A percentile compares a stretch with the other conserved stretches of the same genome.
Conservation (phyloP, 2,797 vertebrate genomes). For the Rhinogobio ventralis region DNA sequence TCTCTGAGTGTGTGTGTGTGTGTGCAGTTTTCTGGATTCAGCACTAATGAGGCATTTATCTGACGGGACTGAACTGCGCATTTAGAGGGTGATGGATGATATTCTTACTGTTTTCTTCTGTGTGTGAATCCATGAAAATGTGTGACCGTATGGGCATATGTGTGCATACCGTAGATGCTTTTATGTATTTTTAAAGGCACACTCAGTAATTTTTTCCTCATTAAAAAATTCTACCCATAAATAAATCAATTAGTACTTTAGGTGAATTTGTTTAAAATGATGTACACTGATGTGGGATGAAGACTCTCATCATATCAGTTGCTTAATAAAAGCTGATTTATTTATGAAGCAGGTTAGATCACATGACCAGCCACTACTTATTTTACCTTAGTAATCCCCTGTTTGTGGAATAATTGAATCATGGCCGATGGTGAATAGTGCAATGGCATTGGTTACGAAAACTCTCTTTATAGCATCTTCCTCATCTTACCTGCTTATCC, state of each 20-base stretch:
- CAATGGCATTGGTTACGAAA: background rate
- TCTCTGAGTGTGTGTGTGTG: constrained; percentile 28
- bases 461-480: background rate
- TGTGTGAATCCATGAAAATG: constrained; percentile 33
- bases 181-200: constrained; percentile 37
- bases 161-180: background rate
- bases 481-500: background rate
- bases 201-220: background rate
- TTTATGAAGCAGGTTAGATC: background rate
- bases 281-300: background rate
- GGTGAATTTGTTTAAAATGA: background rate
- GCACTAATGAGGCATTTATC: constrained; percentile 63
- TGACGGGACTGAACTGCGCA: constrained; percentile 55
- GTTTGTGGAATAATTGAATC: background rate
- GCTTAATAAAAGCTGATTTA: background rate
- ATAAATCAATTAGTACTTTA: background rate
- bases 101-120: constrained; percentile 32
- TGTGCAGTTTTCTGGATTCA: constrained; percentile 42
- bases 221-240: background rate
- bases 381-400: background rate
- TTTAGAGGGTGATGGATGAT: constrained; percentile 60
- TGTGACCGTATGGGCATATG: constrained; percentile 9
- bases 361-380: background rate
- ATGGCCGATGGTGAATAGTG: background rate
- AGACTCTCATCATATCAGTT: background rate